Base-by-base conservation (phyloP, 2,888 invertebrate genomes). In the Hyalella azteca region DNA sequence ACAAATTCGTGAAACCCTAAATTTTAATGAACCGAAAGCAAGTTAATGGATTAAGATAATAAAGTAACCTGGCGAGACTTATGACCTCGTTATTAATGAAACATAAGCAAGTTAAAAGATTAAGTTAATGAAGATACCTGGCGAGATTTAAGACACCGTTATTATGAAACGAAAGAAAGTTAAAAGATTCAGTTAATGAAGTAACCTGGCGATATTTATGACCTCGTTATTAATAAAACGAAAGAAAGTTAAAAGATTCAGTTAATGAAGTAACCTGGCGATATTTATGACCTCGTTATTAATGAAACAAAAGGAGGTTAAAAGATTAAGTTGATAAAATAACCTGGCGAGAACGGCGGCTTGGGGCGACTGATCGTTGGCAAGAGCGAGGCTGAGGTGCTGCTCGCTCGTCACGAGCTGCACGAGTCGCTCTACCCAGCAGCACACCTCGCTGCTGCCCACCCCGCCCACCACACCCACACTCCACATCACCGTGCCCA, bases 231-330 rank as follows among this genome's bases (percentile, higher is more conserved):
- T n/a, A n/a, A n/a, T n/a, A n/a, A n/a, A n/a, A n/a, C n/a, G n/a
- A n/a, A n/a, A n/a, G n/a, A n/a, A n/a, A n/a, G 45, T 45, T 11
- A 45, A 45, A 15, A 11, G 45, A 11, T 45, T 11, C 11, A 93
- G 89, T 86, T 93, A 91, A 88, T 91, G 87, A 66, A 90, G 86
- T 86, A 90, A 89, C 81, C 89, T 89, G 85, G 60, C 86, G 3
- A 75, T n/a, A n/a, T n/a, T n/a, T n/a, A n/a, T n/a, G n/a, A n/a
- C n/a, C n/a, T n/a, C n/a, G n/a, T n/a, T n/a, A n/a, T n/a, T n/a
- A n/a, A n/a, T n/a, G n/a, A n/a, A n/a, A n/a, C n/a, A n/a, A n/a
- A 45, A 45, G 15, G 7, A 45, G 45, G 45, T 45, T 11, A 45
- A 45, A 15, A 11, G 45, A 11, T 45, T 11, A 45, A 93, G 89